Evolutionary conservation across 2,888 invertebrate genomes (phyloP), one percentile per base, ranked within the genome.

Genomic region (Sarcophaga caerulescens): DNA sequence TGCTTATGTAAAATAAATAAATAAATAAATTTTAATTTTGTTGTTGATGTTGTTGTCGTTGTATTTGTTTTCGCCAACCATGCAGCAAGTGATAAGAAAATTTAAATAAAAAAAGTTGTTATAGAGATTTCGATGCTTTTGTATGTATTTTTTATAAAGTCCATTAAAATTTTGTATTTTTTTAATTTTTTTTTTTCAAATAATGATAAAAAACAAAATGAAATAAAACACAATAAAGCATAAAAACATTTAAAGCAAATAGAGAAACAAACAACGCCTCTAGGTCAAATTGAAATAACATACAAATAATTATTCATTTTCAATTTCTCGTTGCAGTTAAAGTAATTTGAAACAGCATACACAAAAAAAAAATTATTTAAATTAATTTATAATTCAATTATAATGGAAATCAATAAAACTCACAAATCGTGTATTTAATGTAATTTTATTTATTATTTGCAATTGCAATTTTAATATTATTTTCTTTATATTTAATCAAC

Each of bases 11-110:
- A n/a, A n/a, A n/a, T n/a, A n/a, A n/a, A n/a, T n/a, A n/a, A n/a
- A n/a, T n/a, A n/a, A n/a, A n/a, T n/a, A 78, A 57, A 81, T 76
- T 52, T 76, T 71, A 14, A 17, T 52, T 52, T 79, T 69, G 44
- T 75, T 71, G 70, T 76, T n/a, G n/a, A n/a, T n/a, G n/a, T n/a
- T n/a, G n/a, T 79, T 69, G 44, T 75, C 66, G 70, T 76, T 84
- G 21, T 63, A 62, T 71, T 81, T 57, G 69, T 85, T 81, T 81
- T 57, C 21, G 78, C 62, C 84, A 84, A 71, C 79, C 79, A 77
- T 78, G 68, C 65, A 75, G 79, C 66, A 74, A 81, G 74, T 86
- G 86, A 86, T 86, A 86, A 86, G 86, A 86, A 86, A 70, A 45
- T 74, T 71, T 70, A 79, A 80, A 75, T 75, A 12, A 79, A 71